phyloP scores from a whole-genome alignment of 2,797 vertebrate species.

The Hemibagrus guttatus region DNA sequence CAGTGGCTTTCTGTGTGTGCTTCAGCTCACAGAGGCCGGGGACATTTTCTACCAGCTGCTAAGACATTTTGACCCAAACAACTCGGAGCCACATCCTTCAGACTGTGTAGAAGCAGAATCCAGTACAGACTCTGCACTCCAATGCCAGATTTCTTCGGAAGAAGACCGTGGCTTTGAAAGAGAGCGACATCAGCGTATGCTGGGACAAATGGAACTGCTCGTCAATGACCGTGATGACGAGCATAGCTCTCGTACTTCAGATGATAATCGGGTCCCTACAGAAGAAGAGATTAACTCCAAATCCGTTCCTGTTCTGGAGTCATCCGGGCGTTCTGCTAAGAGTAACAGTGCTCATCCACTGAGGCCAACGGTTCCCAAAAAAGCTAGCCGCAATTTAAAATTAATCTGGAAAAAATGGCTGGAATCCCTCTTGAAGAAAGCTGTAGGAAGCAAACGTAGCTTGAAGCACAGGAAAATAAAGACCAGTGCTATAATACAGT shows the following conservation, averaged over 20 bases:
- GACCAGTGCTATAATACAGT: not conserved
- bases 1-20: slow-evolving; percentile 69
- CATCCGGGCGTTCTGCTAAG: not conserved
- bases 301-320: not conserved
- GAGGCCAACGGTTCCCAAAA: not conserved
- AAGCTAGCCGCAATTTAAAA: slow-evolving; percentile 43
- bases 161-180: slow-evolving; percentile 1
- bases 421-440: slow-evolving; percentile 4
- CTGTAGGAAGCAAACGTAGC: not conserved
- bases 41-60: slow-evolving; percentile 88
- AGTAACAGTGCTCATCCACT: not conserved
- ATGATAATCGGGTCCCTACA: not conserved
- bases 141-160: not conserved
- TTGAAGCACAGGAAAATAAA: not conserved
- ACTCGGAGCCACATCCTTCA: not conserved
- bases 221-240: slow-evolving; percentile 31
- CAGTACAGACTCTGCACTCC: not conserved
- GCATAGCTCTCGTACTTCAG: not conserved
- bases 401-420: slow-evolving; percentile 72
- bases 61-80: slow-evolving; percentile 9
- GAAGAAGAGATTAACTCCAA: not conserved
- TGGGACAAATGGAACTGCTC: slow-evolving; percentile 46
- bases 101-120: not conserved
- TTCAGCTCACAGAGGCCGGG: slow-evolving; percentile 84
- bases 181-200: not conserved